Base-by-base conservation (phyloP, 2,888 invertebrate species). In the Drosophila austrosaltans region DNA sequence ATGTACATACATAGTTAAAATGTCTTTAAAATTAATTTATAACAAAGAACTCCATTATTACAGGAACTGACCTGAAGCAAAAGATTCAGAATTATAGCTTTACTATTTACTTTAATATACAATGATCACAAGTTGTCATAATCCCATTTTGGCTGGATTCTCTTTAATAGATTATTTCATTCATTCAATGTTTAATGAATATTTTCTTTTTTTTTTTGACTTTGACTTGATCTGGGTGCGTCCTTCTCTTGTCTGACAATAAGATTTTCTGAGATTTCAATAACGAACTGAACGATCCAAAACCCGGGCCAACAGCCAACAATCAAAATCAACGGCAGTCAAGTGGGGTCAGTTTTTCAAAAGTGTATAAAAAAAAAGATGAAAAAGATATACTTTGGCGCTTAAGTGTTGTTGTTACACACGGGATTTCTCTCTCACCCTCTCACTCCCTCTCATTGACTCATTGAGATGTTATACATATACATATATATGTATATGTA, bases 381-480 rank as follows among this genome's bases (percentile, higher is more conserved):
- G 83, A 82, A 81, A 87, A 57, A 57, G 86, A 86, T 83, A 77
- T 74, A 75, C 72, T 82, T 81, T 77, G 74, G 88, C 86, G 83
- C 79, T 85, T 87, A 89, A 86, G 89, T 89, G 85, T 77, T 77
- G 72, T 84, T 66, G 54, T 62, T 36, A 36, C 10, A 36, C 36
- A 36, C 36, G 36, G 36, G 36, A 1, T 36, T 61, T 44, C 60
- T 39, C 59, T 70, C 66, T 16, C 16, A 16, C 16, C 16, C 16
- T 16, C 16, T 16, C 16, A 16, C 16, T 16, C 16, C 16, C 16
- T 28, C 39, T 60, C 42, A 62, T 65, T 70, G 75, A 64, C 57
- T 76, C 82, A 85, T 85, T 85, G 89, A 85, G 85, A 72, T 85
- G 85, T 85, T 88, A 88, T 88, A 36, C 2, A 36, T 36, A 4